phyloP scores from a whole-genome alignment of 2,113 vertebrate genomes.

The Lophura nycthemera region DNA sequence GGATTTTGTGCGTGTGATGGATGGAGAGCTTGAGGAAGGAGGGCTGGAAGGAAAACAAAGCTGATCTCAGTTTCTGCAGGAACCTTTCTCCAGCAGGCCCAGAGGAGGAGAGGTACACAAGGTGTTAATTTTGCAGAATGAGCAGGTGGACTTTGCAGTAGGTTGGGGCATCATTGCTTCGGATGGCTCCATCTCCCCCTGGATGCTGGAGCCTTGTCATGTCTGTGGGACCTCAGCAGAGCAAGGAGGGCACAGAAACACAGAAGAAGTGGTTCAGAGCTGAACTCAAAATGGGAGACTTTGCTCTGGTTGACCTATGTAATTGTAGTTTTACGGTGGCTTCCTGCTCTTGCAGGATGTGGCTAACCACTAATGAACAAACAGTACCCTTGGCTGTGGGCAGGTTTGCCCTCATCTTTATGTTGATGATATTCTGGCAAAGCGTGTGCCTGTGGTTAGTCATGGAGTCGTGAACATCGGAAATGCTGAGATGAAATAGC shows the following conservation, averaged over 20 bases:
- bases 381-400: not conserved
- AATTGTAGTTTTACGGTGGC: not conserved
- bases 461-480: not conserved
- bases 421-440: accelerated
- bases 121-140: not conserved
- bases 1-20: not conserved
- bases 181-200: slow-evolving; percentile 44
- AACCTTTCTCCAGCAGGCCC: accelerated
- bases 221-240: not conserved
- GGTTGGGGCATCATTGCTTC: not conserved
- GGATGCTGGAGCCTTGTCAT: not conserved
- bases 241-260: not conserved
- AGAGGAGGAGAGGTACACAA: not conserved
- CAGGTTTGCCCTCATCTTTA: not conserved
- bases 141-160: not conserved
- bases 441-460: not conserved
- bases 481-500: not conserved
- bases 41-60: not conserved
- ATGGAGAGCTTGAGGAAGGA: not conserved
- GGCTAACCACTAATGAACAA: not conserved
- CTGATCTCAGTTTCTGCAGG: not conserved
- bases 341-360: not conserved
- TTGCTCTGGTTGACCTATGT: not conserved
- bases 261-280: too few relatives aligned
- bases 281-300: not conserved